These are phyloP conservation scores for Parapristionchus giblindavisi DNA, from an alignment of 2,888 invertebrate species.

Conservation along the genomic window DNA sequence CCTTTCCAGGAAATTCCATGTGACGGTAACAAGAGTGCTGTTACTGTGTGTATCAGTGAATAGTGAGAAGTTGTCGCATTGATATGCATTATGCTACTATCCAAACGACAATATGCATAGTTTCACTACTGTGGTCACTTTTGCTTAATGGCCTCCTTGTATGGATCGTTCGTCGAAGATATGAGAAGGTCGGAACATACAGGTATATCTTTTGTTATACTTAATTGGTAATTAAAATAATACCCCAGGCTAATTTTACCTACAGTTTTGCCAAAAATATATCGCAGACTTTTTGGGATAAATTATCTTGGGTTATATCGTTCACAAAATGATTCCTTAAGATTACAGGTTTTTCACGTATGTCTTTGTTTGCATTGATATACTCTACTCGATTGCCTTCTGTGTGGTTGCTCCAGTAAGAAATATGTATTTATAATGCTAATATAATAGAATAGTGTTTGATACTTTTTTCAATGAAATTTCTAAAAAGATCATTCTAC, in stretches of 20 bases:
- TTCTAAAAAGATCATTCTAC: no score
- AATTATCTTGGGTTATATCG: not conserved
- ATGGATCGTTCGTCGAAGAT: not conserved
- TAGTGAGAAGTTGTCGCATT: no score
- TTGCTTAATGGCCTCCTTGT: not conserved
- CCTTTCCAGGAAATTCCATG: no score
- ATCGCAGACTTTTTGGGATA: no score
- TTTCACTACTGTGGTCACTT: not conserved
- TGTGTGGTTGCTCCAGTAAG: not conserved
- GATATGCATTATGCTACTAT: no score
- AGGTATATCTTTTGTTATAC: not conserved
- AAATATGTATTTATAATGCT: not conserved
- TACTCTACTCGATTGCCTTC: not conserved
- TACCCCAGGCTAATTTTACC: no score
- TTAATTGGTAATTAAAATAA: no score
- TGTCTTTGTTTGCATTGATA: not conserved
- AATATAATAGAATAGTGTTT: not conserved
- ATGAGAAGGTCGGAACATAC: constrained; percentile 3
- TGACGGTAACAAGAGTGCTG: no score
- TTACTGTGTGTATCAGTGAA: no score
- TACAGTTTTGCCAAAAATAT: no score
- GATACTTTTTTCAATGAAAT: no score
- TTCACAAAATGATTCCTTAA: not conserved
- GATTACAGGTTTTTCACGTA: not conserved
- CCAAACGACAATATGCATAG: no score